These are phyloP conservation scores for Anguilla megastoma DNA, from an alignment of 2,797 vertebrate species.

Conservation along the genomic window DNA sequence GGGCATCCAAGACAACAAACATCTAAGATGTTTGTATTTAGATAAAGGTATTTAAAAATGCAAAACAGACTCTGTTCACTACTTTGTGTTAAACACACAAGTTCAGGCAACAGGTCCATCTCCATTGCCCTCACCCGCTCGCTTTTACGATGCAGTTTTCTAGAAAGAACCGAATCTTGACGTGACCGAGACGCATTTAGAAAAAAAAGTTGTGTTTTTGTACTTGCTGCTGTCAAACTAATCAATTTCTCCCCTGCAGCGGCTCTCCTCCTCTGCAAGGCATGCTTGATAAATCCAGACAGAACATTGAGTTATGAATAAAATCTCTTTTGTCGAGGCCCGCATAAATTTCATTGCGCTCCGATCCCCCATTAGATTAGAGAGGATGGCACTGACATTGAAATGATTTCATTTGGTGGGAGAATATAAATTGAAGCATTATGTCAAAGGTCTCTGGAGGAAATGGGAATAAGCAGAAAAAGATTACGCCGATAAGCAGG, in stretches of 20 bases:
- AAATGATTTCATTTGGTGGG: conserved; percentile 46
- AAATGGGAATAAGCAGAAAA: conserved; percentile 35
- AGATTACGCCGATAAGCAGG: conserved; percentile 38
- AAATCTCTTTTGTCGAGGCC: conserved; percentile 44
- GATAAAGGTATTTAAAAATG: not conserved
- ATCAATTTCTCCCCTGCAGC: conserved; percentile 32
- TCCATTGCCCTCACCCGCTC: not conserved
- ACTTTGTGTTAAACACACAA: not conserved
- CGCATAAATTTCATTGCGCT: conserved; percentile 44
- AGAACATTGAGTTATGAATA: conserved; percentile 44
- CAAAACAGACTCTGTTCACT: not conserved
- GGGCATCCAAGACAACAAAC: not conserved
- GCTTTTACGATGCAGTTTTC: not conserved
- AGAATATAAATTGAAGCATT: conserved; percentile 50
- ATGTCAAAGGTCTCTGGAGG: conserved; percentile 43
- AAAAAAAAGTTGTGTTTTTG: conserved; percentile 33
- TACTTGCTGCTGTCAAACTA: conserved; percentile 37
- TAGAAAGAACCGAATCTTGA: not conserved
- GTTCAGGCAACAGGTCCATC: not conserved
- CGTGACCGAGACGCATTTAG: not conserved
- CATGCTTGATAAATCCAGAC: conserved; percentile 42
- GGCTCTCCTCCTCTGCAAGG: conserved; percentile 31
- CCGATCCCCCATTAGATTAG: conserved; percentile 47
- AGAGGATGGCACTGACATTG: conserved; percentile 41
- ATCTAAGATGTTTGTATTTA: not conserved